phyloP scores from a whole-genome alignment of 1,140 invertebrate species.

The Brachionus manjavacas region DNA sequence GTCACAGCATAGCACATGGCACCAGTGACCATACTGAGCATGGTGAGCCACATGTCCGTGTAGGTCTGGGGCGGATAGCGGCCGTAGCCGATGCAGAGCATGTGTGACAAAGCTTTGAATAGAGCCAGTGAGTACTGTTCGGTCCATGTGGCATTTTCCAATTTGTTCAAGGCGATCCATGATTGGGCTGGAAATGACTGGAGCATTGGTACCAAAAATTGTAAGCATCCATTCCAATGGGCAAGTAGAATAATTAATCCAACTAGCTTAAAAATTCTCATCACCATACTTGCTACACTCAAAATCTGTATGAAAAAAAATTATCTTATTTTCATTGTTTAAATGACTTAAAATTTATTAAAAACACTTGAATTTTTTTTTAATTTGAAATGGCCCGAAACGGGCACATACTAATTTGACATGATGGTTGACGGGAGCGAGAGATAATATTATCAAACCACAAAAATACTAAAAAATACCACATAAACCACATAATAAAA shows the following conservation, averaged over 20 bases:
- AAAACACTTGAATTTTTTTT: too few species aligned
- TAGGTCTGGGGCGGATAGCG: conserved; percentile 91
- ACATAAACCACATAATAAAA: too few species aligned
- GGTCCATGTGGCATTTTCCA: conserved; percentile 93
- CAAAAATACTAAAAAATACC: too few species aligned
- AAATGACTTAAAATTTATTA: too few species aligned
- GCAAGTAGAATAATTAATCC: conserved; percentile 98
- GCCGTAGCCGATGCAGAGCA: conserved; percentile 84
- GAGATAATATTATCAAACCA: too few species aligned
- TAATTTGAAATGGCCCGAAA: too few species aligned
- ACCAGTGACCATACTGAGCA: conserved; percentile 77
- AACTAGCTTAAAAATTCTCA: conserved; percentile 98
- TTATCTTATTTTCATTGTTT: too few species aligned
- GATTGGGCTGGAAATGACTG: conserved; percentile 96
- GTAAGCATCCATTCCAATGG: conserved; percentile 94
- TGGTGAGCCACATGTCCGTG: conserved; percentile 97
- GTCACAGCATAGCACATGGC: conserved; percentile 92
- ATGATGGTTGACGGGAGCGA: too few species aligned
- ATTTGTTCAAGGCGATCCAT: conserved; percentile 95
- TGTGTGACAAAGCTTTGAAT: conserved; percentile 98
- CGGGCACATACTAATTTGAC: too few species aligned
- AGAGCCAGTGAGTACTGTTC: conserved; percentile 97
- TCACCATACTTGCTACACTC: conserved; percentile 96
- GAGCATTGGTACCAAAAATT: conserved; percentile 95
- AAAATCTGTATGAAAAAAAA: conserved; percentile 76